Conservation (phyloP, 1,140 invertebrate species). For the Trachymyrmex cornetzi region DNA sequence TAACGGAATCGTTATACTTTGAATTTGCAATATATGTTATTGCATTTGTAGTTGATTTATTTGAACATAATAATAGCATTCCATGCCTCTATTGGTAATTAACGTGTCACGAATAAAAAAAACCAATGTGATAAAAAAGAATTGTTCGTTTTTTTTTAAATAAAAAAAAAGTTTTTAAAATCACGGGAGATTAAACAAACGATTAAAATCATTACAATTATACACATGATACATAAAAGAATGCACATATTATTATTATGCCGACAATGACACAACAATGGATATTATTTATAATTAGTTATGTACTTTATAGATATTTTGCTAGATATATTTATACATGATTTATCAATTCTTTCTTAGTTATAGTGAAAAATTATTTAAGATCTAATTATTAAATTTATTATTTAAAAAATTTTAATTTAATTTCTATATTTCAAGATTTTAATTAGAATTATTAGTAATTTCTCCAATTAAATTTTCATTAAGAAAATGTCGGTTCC, state of each 20-base stretch:
- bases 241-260: background rate
- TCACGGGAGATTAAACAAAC: background rate
- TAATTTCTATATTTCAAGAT: constrained; percentile 5
- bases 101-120: background rate
- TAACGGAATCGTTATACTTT: background rate
- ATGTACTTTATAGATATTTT: background rate
- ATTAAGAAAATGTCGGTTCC: background rate
- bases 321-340: background rate
- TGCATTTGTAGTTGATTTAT: background rate
- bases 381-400: background rate
- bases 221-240: background rate
- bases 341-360: background rate
- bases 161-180: background rate
- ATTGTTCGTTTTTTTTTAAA: background rate
- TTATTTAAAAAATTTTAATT: background rate
- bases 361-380: background rate
- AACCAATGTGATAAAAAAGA: background rate
- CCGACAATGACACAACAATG: background rate
- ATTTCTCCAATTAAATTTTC: constrained; percentile 5
- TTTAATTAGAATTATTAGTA: background rate
- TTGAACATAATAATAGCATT: constrained; percentile 5
- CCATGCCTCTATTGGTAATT: background rate
- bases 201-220: constrained; percentile 24
- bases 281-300: background rate
- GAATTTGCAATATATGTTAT: background rate